A percentile compares a stretch with the other conserved stretches of the same genome.
Evolutionary conservation across 2,888 invertebrate species (phyloP).

Genomic region (Arge pagana): DNA sequence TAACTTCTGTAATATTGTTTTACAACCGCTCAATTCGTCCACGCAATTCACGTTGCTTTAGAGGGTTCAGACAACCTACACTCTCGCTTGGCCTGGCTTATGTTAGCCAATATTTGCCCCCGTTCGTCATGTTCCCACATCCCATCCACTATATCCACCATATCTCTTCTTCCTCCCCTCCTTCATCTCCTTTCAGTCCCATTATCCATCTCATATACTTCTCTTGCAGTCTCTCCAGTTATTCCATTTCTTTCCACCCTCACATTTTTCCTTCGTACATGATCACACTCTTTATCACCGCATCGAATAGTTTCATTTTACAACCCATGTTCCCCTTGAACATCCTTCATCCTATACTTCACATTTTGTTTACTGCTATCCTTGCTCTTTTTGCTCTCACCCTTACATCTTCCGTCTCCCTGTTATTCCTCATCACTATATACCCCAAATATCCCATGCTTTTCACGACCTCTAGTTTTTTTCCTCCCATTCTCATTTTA

Average conservation of each 20-base stretch:
- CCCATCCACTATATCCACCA: conserved; percentile 1
- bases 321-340: conserved; percentile 15
- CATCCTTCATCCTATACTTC: conserved; percentile 20
- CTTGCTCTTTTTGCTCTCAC: conserved; percentile 13
- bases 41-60: too few relatives aligned
- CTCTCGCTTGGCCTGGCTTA: neutral
- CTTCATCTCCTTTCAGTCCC: conserved; percentile 5
- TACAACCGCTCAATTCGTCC: too few relatives aligned
- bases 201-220: conserved; percentile 14
- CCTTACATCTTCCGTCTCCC: conserved; percentile 9
- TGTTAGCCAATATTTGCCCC: conserved; percentile 6
- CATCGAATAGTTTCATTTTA: conserved; percentile 17
- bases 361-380: conserved; percentile 2
- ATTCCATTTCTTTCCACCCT: conserved; percentile 8
- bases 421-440: conserved; percentile 4
- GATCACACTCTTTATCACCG: conserved; percentile 8
- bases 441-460: too few relatives aligned
- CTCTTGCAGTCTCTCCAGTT: conserved; percentile 4
- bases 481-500: too few relatives aligned
- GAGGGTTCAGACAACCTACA: conserved; percentile 8
- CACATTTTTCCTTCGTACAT: conserved; percentile 13
- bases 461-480: too few relatives aligned
- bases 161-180: neutral
- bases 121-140: conserved; percentile 16
- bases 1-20: too few relatives aligned